Evolutionary conservation across 1,140 invertebrate genomes (phyloP).

Genomic region (Apis laboriosa): DNA sequence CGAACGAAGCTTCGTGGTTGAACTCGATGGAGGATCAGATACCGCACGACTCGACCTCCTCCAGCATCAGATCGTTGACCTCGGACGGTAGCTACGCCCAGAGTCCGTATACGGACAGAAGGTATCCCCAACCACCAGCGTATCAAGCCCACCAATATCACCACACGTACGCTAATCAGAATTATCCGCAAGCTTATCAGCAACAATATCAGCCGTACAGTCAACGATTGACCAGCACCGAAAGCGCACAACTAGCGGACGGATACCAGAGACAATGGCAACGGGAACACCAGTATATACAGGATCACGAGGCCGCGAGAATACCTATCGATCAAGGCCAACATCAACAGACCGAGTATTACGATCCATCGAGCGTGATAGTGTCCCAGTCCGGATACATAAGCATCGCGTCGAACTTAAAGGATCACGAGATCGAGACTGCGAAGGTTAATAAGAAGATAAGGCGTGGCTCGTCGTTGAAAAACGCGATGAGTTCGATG

Average conservation of each 20-base stretch:
- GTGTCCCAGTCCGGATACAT: conserved; percentile 92
- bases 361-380: conserved; percentile 84
- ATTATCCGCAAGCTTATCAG: conserved; percentile 74
- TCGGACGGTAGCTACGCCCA: conserved; percentile 83
- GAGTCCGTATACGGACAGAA: conserved; percentile 83
- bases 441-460: conserved; percentile 84
- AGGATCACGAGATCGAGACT: conserved; percentile 81
- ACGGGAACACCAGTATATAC: conserved; percentile 74
- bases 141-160: conserved; percentile 75
- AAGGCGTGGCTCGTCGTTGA: conserved; percentile 86
- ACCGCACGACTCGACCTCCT: conserved; percentile 82
- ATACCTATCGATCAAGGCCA: conserved; percentile 79
- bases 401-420: conserved; percentile 87
- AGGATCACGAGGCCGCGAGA: conserved; percentile 68
- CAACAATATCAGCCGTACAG: conserved; percentile 76
- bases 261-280: conserved; percentile 76
- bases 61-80: conserved; percentile 82
- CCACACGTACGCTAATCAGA: conserved; percentile 74
- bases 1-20: conserved; percentile 83
- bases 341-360: conserved; percentile 78
- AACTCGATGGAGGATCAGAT: conserved; percentile 82
- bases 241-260: conserved; percentile 72
- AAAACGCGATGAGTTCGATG: conserved; percentile 90
- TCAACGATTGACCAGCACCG: conserved; percentile 66
- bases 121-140: conserved; percentile 78